Percentiles rank a stretch among this genome's conserved stretches.
Evolutionary conservation across 2,113 vertebrate species (phyloP).

Genomic region (Stigmatopora argus): DNA sequence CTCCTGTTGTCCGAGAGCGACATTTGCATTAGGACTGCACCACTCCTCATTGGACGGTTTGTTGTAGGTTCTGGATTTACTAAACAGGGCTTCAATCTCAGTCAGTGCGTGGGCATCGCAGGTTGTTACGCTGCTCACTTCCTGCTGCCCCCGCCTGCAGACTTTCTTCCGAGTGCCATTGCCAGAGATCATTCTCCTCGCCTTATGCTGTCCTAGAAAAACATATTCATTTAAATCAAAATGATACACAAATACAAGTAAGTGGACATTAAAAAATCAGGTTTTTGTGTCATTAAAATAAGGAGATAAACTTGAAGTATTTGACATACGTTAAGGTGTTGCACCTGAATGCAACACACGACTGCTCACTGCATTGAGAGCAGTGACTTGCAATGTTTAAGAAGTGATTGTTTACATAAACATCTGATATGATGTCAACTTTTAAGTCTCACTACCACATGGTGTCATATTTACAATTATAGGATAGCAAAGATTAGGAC

Average conservation of each 20-base stretch:
- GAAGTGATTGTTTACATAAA: no score
- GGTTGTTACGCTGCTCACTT: constrained; percentile 30
- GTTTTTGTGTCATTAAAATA: neutral
- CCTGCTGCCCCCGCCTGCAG: constrained; percentile 33
- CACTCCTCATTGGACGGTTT: constrained; percentile 74
- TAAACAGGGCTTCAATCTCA: constrained; percentile 79
- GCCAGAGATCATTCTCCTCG: constrained; percentile 74
- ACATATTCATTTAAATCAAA: constrained; percentile 1
- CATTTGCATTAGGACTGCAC: constrained; percentile 73
- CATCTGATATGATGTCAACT: no score
- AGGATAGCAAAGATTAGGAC: no score
- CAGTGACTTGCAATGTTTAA: no score
- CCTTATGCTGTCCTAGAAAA: constrained; percentile 4
- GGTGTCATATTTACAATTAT: no score
- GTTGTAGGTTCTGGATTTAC: constrained; percentile 72
- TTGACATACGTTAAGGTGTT: no score
- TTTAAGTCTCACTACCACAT: no score
- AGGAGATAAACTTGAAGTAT: neutral
- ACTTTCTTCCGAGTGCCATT: constrained; percentile 61
- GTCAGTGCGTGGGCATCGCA: constrained; percentile 64
- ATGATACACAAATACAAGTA: neutral
- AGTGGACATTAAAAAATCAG: neutral
- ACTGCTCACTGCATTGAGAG: no score
- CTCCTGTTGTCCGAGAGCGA: constrained; percentile 63
- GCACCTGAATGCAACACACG: no score